These are phyloP conservation scores for Dexiosoma caninum DNA, from an alignment of 2,888 invertebrate species.

Conservation along the genomic window DNA sequence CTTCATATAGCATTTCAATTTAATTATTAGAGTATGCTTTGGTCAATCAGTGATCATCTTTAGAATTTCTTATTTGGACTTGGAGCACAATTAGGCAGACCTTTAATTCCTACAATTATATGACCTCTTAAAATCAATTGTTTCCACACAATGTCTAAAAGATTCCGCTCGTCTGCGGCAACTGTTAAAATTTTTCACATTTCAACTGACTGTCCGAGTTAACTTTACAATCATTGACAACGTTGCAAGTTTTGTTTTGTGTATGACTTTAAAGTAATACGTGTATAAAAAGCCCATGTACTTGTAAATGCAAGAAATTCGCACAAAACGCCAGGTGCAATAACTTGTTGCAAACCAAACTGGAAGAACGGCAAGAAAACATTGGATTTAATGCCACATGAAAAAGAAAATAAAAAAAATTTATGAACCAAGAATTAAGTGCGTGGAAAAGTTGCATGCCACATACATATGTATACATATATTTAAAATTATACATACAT, in stretches of 20 bases:
- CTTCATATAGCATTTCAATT: no score
- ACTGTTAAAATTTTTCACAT: conserved; percentile 8
- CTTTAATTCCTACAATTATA: background rate
- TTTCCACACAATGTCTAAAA: background rate
- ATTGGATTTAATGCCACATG: conserved; percentile 19
- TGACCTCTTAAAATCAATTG: background rate
- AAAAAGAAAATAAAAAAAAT: background rate
- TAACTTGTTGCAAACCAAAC: conserved; percentile 50
- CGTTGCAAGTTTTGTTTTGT: conserved; percentile 16
- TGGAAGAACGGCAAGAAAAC: conserved; percentile 4
- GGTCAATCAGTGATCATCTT: no score
- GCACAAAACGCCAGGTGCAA: conserved; percentile 56
- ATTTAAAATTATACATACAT: no score
- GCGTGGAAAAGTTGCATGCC: conserved; percentile 53
- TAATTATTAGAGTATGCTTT: no score
- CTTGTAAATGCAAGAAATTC: conserved; percentile 43
- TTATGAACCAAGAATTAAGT: conserved; percentile 45
- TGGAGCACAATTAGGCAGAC: no score
- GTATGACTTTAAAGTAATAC: conserved; percentile 5
- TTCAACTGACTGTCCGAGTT: conserved; percentile 26
- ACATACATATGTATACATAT: conserved; percentile 26
- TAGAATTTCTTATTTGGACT: no score
- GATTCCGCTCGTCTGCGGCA: background rate
- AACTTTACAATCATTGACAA: conserved; percentile 39
- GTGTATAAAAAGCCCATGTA: background rate